Evolutionary conservation across 1,140 invertebrate genomes (phyloP), one percentile per base, ranked within the genome.

Genomic region (Brachionus asplanchnoidis): DNA sequence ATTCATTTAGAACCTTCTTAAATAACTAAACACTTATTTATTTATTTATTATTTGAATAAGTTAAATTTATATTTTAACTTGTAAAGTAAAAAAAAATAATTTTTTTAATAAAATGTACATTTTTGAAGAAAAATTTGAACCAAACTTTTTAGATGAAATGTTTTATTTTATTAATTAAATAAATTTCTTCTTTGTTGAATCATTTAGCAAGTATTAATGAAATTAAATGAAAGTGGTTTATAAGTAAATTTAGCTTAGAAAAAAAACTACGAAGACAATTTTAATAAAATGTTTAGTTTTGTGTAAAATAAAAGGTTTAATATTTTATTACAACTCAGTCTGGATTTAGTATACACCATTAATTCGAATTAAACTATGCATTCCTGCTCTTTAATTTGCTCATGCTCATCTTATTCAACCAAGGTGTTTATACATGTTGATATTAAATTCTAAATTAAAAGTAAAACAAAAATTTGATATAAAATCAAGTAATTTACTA

Each of bases 381-480:
- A 73, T 73, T 40, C 28, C 40, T 73, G 32, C 17, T 73, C 17
- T 73, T 73, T 73, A 17, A 42, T 73, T 73, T 73, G 68, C 68
- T 73, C 68, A 73, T 73, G 68, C 68, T 73, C 68, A 32, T 68
- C 26, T 68, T 68, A 20, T 60, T 23, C 53, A 68, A 68, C 7
- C 11, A 73, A 73, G 68, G 68, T 73, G 68, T 40, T 40, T 42
- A 73, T 42, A 73, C 68, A 73, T 42, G 36, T 73, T 42, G 17
- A 73, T n/a, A 40, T 28, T 68, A 32, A 68, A 32, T 68, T 68
- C 66, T 68, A 23, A 68, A 68, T 73, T 73, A 68, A 73, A 73
- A 73, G 68, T 73, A 73, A 73, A 73, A 73, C 68, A 73, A 73
- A 73, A 73, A 42, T 73, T 68, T 60, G 8, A 60, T 60, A 60